Percentiles rank a stretch among this genome's conserved stretches.
Evolutionary conservation across 2,113 vertebrate species (phyloP).

Genomic region (Tautogolabrus adspersus): DNA sequence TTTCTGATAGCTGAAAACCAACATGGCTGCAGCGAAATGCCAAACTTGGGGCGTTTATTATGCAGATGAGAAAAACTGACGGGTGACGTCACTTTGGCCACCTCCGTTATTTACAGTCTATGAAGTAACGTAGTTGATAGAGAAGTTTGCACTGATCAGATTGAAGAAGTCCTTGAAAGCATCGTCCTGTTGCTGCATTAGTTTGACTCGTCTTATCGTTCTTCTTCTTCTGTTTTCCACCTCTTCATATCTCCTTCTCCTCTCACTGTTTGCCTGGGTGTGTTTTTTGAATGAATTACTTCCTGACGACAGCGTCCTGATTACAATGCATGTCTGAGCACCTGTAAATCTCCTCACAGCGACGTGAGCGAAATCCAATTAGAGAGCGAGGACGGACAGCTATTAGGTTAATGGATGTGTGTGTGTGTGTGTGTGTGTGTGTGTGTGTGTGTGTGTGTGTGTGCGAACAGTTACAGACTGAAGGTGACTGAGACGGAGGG

Average conservation of each 20-base stretch:
- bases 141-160: too few species aligned
- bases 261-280: not conserved
- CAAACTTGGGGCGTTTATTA: too few species aligned
- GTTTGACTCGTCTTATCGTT: not conserved
- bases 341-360: slow-evolving; percentile 25
- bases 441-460: too few species aligned
- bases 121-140: too few species aligned
- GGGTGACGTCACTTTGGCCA: too few species aligned
- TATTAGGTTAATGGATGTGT: slow-evolving; percentile 26
- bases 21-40: too few species aligned
- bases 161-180: too few species aligned
- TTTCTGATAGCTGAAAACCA: too few species aligned
- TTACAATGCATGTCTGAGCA: slow-evolving; percentile 22
- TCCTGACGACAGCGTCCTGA: not conserved
- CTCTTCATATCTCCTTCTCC: slow-evolving; percentile 7
- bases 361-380: slow-evolving; percentile 33
- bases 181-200: not conserved
- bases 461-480: not conserved
- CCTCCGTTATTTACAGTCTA: too few species aligned
- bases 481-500: slow-evolving; percentile 21
- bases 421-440: too few species aligned
- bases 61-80: too few species aligned
- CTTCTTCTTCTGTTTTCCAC: not conserved
- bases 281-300: slow-evolving; percentile 32
- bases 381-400: slow-evolving; percentile 8